Conservation (phyloP, 23 tunicate species). For the Ascidia mentula region DNA sequence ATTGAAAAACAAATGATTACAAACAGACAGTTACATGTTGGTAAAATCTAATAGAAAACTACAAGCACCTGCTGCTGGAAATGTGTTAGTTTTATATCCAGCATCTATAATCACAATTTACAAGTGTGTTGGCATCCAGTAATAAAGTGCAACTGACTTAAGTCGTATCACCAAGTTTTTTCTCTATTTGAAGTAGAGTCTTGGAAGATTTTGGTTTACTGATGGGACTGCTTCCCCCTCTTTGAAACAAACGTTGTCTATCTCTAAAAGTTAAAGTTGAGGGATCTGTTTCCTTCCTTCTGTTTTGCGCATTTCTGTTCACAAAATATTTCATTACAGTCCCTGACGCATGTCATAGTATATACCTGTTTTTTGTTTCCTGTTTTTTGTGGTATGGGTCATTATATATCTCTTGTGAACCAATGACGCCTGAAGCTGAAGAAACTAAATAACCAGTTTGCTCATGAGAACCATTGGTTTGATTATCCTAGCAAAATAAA, state of each 20-base stretch:
- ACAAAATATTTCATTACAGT: too few species aligned
- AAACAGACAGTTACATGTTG: neutral
- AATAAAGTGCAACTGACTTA: too few species aligned
- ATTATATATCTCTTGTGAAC: conserved; percentile 89
- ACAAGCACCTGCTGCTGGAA: too few species aligned
- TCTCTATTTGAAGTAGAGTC: conserved; percentile 71
- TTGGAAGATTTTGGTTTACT: conserved; percentile 71
- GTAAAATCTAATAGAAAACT: too few species aligned
- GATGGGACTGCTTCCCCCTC: conserved; percentile 50
- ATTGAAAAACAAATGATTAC: neutral
- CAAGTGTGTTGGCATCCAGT: too few species aligned
- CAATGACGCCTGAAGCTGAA: conserved; percentile 80
- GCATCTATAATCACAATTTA: too few species aligned
- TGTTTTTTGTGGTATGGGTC: conserved; percentile 65
- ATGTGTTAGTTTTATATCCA: too few species aligned
- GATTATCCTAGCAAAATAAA: neutral
- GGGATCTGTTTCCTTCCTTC: conserved; percentile 78
- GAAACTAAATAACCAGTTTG: neutral
- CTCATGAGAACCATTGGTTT: neutral
- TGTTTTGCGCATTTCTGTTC: too few species aligned
- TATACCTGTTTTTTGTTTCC: neutral
- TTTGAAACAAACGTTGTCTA: conserved; percentile 79
- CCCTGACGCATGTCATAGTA: too few species aligned
- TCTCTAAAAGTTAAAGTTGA: conserved; percentile 88
- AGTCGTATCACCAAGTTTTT: conserved; percentile 42